Evolutionary conservation across 2,888 invertebrate genomes (phyloP), one percentile per base, ranked within the genome.

Genomic region (Helleia helle): DNA sequence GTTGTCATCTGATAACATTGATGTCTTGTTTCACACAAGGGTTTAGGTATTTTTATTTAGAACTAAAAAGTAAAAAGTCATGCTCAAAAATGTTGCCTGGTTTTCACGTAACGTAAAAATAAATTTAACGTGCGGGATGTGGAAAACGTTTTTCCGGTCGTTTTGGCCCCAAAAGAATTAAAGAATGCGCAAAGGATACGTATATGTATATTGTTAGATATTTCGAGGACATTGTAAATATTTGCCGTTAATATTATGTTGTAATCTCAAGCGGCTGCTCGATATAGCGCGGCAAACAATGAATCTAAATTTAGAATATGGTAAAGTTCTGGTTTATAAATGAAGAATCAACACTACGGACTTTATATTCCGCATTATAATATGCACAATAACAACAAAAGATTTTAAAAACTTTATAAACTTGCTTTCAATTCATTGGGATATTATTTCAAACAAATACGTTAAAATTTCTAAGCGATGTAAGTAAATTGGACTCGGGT

Each of bases 281-380:
- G 63, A 69, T 74, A 66, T 66, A 65, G 62, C 63, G 68, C 65
- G 62, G 60, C 61, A 65, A 71, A 65, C 79, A 81, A 77, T 79
- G 73, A 66, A 63, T 68, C 77, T 81, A 83, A 80, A 72, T 77
- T 77, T 81, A 81, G 76, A 53, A 44, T 58, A 71, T 71, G 71
- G 68, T 71, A 68, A 67, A 67, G 63, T 62, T 64, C 59, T 56
- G 63, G 58, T 59, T 57, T 64, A 55, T 58, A 62, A 55, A 61
- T 59, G 60, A 65, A 62, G 63, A 64, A 62, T 47, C n/a, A n/a
- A n/a, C 44, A 34, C 18, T 18, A 34, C 34, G 34, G 34, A n/a
- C n/a, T n/a, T n/a, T n/a, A 34, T 34, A 18, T 18, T 11, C 18
- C 34, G 11, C 8, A 34, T n/a, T n/a, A n/a, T n/a, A n/a, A n/a